Evolutionary conservation across 1,140 invertebrate genomes (phyloP), one percentile per base, ranked within the genome.

Genomic region (Ips typographus): DNA sequence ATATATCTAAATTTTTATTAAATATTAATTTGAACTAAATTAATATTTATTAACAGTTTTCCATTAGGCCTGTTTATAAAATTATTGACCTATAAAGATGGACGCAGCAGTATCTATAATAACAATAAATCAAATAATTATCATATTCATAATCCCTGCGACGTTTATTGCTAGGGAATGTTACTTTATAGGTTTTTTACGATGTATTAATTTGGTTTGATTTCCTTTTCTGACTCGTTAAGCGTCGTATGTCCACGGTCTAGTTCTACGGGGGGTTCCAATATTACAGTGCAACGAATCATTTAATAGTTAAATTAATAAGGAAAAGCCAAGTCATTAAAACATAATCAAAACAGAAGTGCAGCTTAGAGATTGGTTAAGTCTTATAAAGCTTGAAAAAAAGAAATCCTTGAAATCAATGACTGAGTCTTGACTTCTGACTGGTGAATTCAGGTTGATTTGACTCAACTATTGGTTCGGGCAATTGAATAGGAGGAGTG

Each of bases 401-500:
- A 61, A 61, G 43, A 61, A 42, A 49, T 37, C 59, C 59, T 61
- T 61, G 59, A 61, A 61, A 37, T 49, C 59, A 8, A 49, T 42
- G 44, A 40, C n/a, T 8, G n/a, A 7, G n/a, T 56, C 52, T 65
- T 53, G 63, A 53, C 2, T 56, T 52, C 49, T 65, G 63, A 65
- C 52, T 65, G 63, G 63, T 53, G 63, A 65, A 65, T 52, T 41
- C 53, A 6, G 52, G 6, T 38, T 6, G 5, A 8, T 59, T 57
- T 57, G 41, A 43, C 37, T 68, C 47, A 59, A 68, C 65, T 42
- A 68, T 68, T 68, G 65, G 65, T 55, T 59, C 57, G 43, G 36
- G 8, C 65, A 49, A 68, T 49, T 68, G 65, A 68, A 68, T 60
- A 68, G 65, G 65, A 68, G 65, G 65, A 47, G 65, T 68, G 65